Percentiles rank a stretch among this genome's conserved stretches.
Conservation (phyloP, 2,797 vertebrate species). For the Smutsia temminckii region DNA sequence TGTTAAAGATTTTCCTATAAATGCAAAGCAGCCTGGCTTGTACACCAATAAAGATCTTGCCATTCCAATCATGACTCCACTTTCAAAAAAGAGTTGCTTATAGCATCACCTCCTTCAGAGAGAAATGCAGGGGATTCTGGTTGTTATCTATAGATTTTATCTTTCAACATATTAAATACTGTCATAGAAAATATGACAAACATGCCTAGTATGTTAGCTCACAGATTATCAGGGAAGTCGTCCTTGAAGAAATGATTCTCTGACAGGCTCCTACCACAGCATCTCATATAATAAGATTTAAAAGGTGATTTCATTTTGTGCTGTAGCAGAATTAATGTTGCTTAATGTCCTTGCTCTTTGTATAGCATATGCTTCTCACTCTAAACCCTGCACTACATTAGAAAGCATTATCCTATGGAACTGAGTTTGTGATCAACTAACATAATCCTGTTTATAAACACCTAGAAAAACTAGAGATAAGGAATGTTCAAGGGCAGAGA, state of each 20-base stretch:
- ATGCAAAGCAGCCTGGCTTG: not conserved
- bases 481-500: not conserved
- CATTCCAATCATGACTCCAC: not conserved
- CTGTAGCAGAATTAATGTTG: not conserved
- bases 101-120: not conserved
- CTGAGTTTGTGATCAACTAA: not conserved
- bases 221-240: not conserved
- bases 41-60: not conserved
- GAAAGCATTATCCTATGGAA: not conserved
- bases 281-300: not conserved
- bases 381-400: not conserved
- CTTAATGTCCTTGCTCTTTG: not conserved
- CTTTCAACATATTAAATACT: not conserved
- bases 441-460: not conserved
- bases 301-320: not conserved
- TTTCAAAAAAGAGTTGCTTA: not conserved
- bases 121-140: not conserved
- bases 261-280: not conserved
- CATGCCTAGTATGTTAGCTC: not conserved
- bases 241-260: not conserved
- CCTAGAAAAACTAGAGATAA: not conserved
- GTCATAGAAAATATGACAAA: not conserved
- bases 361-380: not conserved
- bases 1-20: not conserved
- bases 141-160: not conserved